Percentiles rank a stretch among this genome's conserved stretches.
Evolutionary conservation across 2,113 vertebrate species (phyloP).

Genomic region (Stomatorhinus ivindoensis): DNA sequence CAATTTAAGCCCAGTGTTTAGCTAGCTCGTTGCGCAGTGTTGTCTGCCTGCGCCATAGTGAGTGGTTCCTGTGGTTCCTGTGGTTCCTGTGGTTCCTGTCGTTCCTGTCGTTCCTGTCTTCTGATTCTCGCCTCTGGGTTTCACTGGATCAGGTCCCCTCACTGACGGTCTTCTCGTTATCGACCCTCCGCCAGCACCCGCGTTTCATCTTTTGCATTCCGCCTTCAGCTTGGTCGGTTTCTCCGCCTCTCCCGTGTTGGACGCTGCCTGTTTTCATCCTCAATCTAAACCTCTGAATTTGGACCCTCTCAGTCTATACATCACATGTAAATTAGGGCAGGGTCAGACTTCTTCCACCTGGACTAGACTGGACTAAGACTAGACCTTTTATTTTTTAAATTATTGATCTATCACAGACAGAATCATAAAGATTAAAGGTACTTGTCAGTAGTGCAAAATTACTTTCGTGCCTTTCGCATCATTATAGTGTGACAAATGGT

Average conservation of each 20-base stretch:
- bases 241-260: not conserved
- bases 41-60: not conserved
- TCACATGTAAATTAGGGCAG: not conserved
- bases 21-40: not conserved
- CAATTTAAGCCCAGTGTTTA: not conserved
- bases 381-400: not conserved
- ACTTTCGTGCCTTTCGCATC: not conserved
- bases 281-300: not conserved
- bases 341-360: not conserved
- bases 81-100: fast-evolving
- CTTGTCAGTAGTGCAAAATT: not conserved
- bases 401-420: not conserved
- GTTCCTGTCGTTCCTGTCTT: not conserved
- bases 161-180: not conserved
- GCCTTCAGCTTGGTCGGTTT: not conserved
- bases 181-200: not conserved
- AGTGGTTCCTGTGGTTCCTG: not conserved
- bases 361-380: no score
- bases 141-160: not conserved
- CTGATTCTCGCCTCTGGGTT: not conserved
- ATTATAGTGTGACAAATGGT: not conserved
- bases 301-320: no score
- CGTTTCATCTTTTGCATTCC: not conserved
- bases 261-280: not conserved
- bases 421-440: not conserved